Conservation (phyloP, 2,797 vertebrate species). For the Enteromius thamalakanensis region DNA sequence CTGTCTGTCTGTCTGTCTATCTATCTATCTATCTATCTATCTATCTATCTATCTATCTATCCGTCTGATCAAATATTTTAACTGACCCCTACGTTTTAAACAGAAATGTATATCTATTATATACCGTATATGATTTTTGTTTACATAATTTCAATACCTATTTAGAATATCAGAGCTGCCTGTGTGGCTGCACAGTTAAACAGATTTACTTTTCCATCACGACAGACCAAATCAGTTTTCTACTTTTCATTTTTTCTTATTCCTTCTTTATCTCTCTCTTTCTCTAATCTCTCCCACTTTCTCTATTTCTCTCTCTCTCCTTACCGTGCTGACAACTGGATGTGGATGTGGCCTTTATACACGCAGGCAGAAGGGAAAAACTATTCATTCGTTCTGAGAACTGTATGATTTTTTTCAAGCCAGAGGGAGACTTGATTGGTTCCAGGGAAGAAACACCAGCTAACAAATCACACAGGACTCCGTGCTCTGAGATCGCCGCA, state of each 20-base stretch:
- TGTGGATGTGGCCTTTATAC: constrained; percentile 27
- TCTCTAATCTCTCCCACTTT: constrained; percentile 16
- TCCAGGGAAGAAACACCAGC: constrained; percentile 48
- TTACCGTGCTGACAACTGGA: constrained; percentile 2
- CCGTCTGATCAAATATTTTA: neutral
- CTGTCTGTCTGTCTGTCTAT: too few relatives aligned
- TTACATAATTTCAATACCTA: neutral
- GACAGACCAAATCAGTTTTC: constrained; percentile 32
- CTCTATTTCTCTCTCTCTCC: constrained; percentile 10
- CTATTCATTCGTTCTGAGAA: constrained; percentile 43
- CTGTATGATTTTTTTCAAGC: constrained; percentile 24
- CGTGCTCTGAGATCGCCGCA: constrained; percentile 16
- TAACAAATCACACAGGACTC: constrained; percentile 47
- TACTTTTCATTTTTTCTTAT: constrained; percentile 10
- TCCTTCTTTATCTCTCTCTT: constrained; percentile 5
- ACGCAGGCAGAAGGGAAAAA: constrained; percentile 1
- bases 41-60: neutral
- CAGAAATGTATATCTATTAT: neutral
- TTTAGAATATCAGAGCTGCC: neutral
- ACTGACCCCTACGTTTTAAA: neutral
- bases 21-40: too few relatives aligned
- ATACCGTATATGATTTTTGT: neutral
- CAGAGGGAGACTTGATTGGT: constrained; percentile 49
- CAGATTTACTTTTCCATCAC: constrained; percentile 13
- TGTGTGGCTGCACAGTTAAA: constrained; percentile 10